Conservation (phyloP, 2,797 vertebrate genomes). For the Crenuchus spilurus region DNA sequence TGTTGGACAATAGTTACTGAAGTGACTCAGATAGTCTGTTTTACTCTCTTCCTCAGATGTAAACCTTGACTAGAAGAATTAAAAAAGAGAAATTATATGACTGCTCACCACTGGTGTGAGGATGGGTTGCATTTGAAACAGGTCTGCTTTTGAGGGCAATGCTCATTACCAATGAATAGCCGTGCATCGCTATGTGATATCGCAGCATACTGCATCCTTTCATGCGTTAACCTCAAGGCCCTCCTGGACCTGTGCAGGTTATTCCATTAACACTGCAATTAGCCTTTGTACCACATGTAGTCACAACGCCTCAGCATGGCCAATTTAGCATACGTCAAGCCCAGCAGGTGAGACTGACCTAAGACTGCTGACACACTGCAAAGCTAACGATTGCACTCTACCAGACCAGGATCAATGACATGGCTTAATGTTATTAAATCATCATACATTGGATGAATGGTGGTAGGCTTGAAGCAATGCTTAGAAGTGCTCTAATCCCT, state of each 20-base stretch:
- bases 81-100: not conserved
- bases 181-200: not conserved
- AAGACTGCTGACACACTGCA: not conserved
- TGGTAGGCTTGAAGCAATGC: not conserved
- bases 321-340: not conserved
- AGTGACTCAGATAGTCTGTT: not conserved
- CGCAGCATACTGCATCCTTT: not conserved
- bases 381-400: constrained; percentile 18
- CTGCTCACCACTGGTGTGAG: not conserved
- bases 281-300: not conserved
- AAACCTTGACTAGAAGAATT: not conserved
- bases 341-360: not conserved
- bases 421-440: constrained; percentile 27
- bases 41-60: not conserved
- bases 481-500: not conserved
- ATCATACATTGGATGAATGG: constrained; percentile 17
- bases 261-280: constrained; percentile 22
- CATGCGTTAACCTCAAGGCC: not conserved
- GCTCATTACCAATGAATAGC: not conserved
- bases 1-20: not conserved
- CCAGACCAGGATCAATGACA: not conserved
- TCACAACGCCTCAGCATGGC: not conserved
- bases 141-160: not conserved
- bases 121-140: not conserved
- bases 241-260: not conserved